Percentiles rank a stretch among this genome's conserved stretches.
Conservation (phyloP, 2,888 invertebrate species). For the Augiades crinisus region DNA sequence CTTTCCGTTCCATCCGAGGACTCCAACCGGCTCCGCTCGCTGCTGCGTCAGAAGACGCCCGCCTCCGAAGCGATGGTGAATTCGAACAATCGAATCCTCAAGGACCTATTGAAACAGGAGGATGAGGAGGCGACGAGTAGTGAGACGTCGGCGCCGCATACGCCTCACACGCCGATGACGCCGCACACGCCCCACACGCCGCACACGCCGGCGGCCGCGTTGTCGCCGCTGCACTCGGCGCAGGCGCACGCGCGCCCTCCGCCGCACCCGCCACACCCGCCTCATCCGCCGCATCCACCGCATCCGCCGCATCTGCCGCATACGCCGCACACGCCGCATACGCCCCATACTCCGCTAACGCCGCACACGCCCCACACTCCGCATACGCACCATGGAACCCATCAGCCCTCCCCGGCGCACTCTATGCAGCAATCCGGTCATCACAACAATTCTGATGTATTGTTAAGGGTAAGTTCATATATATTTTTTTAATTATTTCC, state of each 20-base stretch:
- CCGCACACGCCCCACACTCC: slow-evolving; percentile 39
- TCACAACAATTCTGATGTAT: slow-evolving; percentile 54
- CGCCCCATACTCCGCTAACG: slow-evolving; percentile 31
- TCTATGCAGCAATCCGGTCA: slow-evolving; percentile 31
- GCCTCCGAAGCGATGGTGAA: slow-evolving; percentile 50
- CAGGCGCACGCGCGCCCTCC: slow-evolving; percentile 41
- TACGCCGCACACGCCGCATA: slow-evolving; percentile 31
- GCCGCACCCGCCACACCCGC: slow-evolving; percentile 40
- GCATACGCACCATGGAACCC: slow-evolving; percentile 38
- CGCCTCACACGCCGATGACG: slow-evolving; percentile 62
- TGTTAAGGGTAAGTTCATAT: slow-evolving; percentile 40
- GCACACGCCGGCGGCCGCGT: slow-evolving; percentile 54
- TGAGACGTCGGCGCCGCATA: slow-evolving; percentile 69
- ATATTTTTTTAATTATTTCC: background rate
- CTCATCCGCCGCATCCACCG: slow-evolving; percentile 33
- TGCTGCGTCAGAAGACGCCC: slow-evolving; percentile 80
- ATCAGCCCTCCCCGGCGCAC: slow-evolving; percentile 24
- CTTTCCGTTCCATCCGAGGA: slow-evolving; percentile 57
- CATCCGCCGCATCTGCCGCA: slow-evolving; percentile 41
- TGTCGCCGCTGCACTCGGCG: slow-evolving; percentile 37
- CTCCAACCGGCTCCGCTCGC: slow-evolving; percentile 80
- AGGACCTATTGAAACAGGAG: slow-evolving; percentile 68
- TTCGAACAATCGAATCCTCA: slow-evolving; percentile 64
- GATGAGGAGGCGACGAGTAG: slow-evolving; percentile 69
- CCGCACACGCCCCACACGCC: slow-evolving; percentile 53